Conservation (phyloP, 2,797 vertebrate genomes). For the Danio jaintianensis region DNA sequence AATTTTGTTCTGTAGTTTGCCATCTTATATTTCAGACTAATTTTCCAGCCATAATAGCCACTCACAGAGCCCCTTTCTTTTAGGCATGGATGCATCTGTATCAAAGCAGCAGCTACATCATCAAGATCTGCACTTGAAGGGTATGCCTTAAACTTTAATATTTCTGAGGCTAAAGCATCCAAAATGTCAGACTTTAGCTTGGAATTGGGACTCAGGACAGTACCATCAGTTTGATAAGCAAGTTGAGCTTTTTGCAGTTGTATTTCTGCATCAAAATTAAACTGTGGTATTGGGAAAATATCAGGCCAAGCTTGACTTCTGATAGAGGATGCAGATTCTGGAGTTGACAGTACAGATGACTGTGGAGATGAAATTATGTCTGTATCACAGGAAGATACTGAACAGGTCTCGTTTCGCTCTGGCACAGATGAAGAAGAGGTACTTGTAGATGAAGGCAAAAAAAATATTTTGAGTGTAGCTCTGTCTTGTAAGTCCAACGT, state of each 20-base stretch:
- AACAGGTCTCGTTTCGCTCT: not conserved
- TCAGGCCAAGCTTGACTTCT: not conserved
- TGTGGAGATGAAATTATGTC: not conserved
- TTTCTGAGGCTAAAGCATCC: slow-evolving; percentile 26
- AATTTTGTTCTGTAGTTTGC: slow-evolving; percentile 35
- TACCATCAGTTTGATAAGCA: slow-evolving; percentile 5
- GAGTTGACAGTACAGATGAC: not conserved
- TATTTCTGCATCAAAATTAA: slow-evolving; percentile 46
- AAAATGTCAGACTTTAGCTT: slow-evolving; percentile 55
- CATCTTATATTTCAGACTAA: slow-evolving; percentile 15
- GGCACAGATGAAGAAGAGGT: not conserved
- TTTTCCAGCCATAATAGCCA: slow-evolving; percentile 14
- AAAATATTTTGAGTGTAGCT: not conserved
- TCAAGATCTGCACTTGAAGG: slow-evolving; percentile 30
- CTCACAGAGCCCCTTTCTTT: slow-evolving; percentile 26
- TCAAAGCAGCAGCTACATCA: slow-evolving; percentile 38
- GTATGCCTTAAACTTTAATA: slow-evolving; percentile 40
- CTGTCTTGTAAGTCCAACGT: not conserved
- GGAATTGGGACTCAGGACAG: slow-evolving; percentile 7
- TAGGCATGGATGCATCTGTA: slow-evolving; percentile 31
- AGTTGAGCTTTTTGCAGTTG: slow-evolving; percentile 15
- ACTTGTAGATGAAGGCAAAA: not conserved
- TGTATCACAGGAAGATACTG: slow-evolving; percentile 12
- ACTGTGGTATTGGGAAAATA: slow-evolving; percentile 21
- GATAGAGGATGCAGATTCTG: not conserved